Percentiles rank a stretch among this genome's conserved stretches.
These are phyloP conservation scores for Trichopria drosophilae DNA, from an alignment of 2,888 invertebrate species.

Conservation along the genomic window DNA sequence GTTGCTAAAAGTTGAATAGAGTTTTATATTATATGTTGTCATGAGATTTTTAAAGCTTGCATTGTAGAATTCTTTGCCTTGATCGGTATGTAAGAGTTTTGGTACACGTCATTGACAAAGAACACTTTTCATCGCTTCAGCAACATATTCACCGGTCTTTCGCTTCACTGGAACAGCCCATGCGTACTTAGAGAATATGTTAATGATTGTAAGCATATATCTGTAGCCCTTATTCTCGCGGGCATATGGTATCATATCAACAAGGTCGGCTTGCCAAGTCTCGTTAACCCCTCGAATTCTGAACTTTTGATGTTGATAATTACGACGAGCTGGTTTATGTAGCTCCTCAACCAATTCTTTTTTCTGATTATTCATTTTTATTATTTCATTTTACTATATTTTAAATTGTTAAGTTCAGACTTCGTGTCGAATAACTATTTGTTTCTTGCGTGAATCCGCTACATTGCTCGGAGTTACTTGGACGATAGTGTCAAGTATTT, in stretches of 20 bases:
- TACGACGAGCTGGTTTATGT: conserved; percentile 15
- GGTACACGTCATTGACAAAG: conserved; percentile 22
- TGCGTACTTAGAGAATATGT: conserved; percentile 53
- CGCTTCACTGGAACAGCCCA: conserved; percentile 34
- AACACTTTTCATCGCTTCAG: conserved; percentile 32
- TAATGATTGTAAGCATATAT: conserved; percentile 51
- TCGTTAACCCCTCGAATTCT: conserved; percentile 53
- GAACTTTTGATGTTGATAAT: conserved; percentile 32
- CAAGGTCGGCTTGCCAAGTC: conserved; percentile 57
- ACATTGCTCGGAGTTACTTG: too few species aligned
- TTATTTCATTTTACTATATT: background rate
- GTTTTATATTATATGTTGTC: conserved; percentile 19
- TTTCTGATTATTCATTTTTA: background rate
- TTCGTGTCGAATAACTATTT: too few species aligned
- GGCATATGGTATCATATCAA: conserved; percentile 46
- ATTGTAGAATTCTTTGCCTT: conserved; percentile 39
- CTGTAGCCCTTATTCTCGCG: conserved; percentile 46
- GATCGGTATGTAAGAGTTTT: conserved; percentile 35
- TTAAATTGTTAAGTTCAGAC: too few species aligned
- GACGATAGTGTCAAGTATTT: too few species aligned
- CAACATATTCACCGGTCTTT: conserved; percentile 39
- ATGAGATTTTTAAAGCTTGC: conserved; percentile 19
- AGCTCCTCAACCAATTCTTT: conserved; percentile 24
- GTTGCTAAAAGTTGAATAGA: conserved; percentile 35
- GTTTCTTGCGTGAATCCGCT: too few species aligned